phyloP scores from a whole-genome alignment of 2,888 invertebrate genomes.

The Lepidocyrtinus sp. region DNA sequence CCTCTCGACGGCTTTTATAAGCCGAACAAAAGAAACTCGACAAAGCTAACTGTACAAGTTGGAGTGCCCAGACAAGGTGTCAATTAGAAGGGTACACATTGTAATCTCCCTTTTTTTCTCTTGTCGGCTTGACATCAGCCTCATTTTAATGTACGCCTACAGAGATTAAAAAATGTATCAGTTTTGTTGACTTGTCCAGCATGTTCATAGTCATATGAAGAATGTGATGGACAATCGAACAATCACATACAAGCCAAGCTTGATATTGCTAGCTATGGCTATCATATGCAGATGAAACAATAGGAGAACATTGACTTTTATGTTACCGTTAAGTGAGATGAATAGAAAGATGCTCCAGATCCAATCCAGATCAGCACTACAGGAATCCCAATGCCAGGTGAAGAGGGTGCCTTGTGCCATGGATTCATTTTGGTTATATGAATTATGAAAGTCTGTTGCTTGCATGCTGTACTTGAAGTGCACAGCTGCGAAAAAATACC shows the following conservation, averaged over 20 bases:
- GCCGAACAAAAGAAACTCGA: neutral
- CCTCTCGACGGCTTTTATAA: neutral
- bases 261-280: neutral
- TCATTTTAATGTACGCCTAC: neutral
- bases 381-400: neutral
- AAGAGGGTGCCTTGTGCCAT: neutral
- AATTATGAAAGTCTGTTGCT: neutral
- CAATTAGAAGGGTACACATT: neutral
- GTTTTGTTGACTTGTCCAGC: neutral
- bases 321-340: neutral
- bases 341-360: neutral
- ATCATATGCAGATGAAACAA: neutral
- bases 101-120: neutral
- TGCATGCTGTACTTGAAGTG: too few species aligned
- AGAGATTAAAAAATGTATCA: neutral
- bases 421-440: neutral
- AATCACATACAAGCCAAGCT: neutral
- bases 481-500: too few species aligned
- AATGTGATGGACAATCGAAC: neutral
- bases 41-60: too few species aligned
- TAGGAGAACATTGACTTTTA: neutral
- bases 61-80: neutral
- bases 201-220: neutral
- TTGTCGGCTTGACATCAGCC: neutral
- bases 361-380: neutral